These are phyloP conservation scores for Catalaphyllia jardinei DNA, from an alignment of 64 coral and sea anemone genomes.

Conservation along the genomic window DNA sequence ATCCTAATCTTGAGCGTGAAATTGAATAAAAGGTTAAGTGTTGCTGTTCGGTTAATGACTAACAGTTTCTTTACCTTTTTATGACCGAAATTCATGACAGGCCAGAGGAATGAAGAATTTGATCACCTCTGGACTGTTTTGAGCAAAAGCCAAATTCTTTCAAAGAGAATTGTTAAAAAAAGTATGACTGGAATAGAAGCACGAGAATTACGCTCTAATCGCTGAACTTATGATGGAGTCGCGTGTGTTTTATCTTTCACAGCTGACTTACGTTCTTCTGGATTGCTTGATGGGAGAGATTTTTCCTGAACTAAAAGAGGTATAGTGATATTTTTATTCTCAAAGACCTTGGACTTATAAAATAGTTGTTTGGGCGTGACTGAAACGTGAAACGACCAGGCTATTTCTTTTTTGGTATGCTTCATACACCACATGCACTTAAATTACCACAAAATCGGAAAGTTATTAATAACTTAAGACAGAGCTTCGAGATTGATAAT, in stretches of 20 bases:
- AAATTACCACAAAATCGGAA: no score
- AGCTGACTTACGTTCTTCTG: constrained; percentile 55
- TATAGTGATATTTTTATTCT: neutral
- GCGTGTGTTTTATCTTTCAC: neutral
- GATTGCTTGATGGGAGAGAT: constrained; percentile 50
- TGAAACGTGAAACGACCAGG: neutral
- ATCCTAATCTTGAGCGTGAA: no score
- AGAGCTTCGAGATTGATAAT: no score
- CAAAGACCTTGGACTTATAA: no score
- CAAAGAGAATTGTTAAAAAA: no score
- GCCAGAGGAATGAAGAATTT: neutral
- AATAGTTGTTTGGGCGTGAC: neutral
- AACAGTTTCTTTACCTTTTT: no score
- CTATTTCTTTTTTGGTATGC: no score
- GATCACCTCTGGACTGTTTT: neutral
- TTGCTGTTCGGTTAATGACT: no score
- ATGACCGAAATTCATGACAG: neutral
- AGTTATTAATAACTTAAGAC: no score
- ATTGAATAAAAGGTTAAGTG: no score
- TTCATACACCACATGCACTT: no score
- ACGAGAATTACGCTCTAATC: neutral
- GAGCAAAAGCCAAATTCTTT: neutral
- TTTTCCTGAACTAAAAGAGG: constrained; percentile 65
- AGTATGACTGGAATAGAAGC: no score
- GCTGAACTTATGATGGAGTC: neutral